phyloP scores from a whole-genome alignment of 1,140 invertebrate genomes.

The Caerostris extrusa region DNA sequence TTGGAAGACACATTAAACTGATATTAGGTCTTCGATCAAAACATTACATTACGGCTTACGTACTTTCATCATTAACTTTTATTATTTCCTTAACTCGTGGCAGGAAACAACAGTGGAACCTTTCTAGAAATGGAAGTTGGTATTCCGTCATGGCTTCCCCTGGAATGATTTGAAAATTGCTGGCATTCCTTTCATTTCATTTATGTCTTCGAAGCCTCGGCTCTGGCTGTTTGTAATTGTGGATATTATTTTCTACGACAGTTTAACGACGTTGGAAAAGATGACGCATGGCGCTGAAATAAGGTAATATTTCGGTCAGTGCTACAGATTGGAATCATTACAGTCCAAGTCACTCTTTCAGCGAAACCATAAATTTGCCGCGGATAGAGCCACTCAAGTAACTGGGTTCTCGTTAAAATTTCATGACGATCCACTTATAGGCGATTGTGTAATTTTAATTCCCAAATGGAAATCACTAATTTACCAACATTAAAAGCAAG shows the following conservation, averaged over 20 bases:
- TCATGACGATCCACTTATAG: not conserved
- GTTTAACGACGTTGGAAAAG: slow-evolving; percentile 44
- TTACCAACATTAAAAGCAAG: not conserved
- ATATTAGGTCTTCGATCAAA: slow-evolving; percentile 62
- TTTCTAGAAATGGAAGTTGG: not conserved
- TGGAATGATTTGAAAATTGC: slow-evolving; percentile 46
- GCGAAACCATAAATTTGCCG: slow-evolving; percentile 1
- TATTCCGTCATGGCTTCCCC: not conserved
- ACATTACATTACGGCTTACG: slow-evolving; percentile 27
- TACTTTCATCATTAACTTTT: slow-evolving; percentile 53
- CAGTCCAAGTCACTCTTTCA: slow-evolving; percentile 8
- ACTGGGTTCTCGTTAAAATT: slow-evolving; percentile 23
- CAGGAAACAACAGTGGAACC: not conserved
- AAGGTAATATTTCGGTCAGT: slow-evolving; percentile 35
- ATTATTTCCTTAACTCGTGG: slow-evolving; percentile 19
- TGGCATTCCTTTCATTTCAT: slow-evolving; percentile 49
- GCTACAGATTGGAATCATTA: slow-evolving; percentile 20
- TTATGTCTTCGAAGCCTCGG: slow-evolving; percentile 31
- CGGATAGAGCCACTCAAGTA: slow-evolving; percentile 5
- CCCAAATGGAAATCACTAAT: not conserved
- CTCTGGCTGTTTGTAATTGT: slow-evolving; percentile 50
- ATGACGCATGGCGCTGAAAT: slow-evolving; percentile 13
- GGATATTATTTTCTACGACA: slow-evolving; percentile 54
- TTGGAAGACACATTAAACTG: slow-evolving; percentile 56
- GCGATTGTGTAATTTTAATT: slow-evolving; percentile 1